phyloP scores from a whole-genome alignment of 2,113 vertebrate genomes.

The Barbus barbus region DNA sequence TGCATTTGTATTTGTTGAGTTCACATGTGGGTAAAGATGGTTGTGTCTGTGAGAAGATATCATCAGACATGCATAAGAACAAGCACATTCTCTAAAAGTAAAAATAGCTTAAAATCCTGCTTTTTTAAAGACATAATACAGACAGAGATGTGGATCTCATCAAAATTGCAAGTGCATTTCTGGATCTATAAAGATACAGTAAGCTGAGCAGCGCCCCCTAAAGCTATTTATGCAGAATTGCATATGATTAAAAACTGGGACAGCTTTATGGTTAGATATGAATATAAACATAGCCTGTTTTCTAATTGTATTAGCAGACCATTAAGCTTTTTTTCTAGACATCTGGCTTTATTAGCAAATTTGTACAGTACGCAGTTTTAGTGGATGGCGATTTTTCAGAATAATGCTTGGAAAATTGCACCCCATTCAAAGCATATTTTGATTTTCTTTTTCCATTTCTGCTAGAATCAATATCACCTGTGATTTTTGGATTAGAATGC shows the following conservation, averaged over 20 bases:
- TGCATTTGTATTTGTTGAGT: neutral
- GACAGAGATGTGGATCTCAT: neutral
- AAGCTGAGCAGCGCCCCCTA: neutral
- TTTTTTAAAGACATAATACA: neutral
- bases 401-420: too few species aligned
- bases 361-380: too few species aligned
- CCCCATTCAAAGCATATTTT: neutral
- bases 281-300: too few species aligned
- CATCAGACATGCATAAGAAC: neutral
- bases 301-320: too few species aligned
- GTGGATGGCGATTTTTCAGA: too few species aligned
- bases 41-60: neutral
- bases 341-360: too few species aligned
- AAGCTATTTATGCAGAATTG: neutral
- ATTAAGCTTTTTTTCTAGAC: too few species aligned
- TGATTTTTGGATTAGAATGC: neutral
- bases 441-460: neutral
- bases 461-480: neutral
- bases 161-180: neutral
- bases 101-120: neutral
- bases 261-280: neutral
- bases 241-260: neutral
- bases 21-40: neutral
- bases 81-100: neutral
- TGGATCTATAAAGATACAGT: neutral